phyloP scores from a whole-genome alignment of 1,140 invertebrate genomes.

The Pemphigus obesinymphae region DNA sequence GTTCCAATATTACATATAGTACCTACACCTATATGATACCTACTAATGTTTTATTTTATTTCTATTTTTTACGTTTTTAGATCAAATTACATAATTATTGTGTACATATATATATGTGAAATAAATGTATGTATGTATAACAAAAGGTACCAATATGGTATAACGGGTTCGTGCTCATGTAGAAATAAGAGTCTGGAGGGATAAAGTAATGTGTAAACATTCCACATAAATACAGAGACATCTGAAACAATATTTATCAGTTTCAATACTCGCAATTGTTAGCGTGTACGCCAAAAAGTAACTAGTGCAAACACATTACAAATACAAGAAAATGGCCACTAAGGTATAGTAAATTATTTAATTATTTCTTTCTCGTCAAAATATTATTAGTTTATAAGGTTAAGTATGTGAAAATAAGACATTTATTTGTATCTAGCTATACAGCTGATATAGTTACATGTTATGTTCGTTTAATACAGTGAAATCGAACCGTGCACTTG shows the following conservation, averaged over 20 bases:
- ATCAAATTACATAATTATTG: not conserved
- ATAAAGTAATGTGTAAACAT: not conserved
- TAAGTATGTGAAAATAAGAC: too few relatives aligned
- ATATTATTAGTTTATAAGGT: too few relatives aligned
- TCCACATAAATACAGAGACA: not conserved
- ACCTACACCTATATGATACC: too few relatives aligned
- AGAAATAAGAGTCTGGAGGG: slow-evolving; percentile 9
- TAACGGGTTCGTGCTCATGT: not conserved
- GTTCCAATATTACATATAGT: too few relatives aligned
- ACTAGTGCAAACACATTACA: not conserved
- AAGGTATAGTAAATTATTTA: not conserved
- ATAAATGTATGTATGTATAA: not conserved
- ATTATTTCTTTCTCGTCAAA: not conserved
- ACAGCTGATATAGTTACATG: too few relatives aligned
- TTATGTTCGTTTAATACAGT: too few relatives aligned
- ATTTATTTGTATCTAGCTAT: too few relatives aligned
- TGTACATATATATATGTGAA: too few relatives aligned
- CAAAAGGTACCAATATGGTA: not conserved
- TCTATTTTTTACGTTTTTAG: not conserved
- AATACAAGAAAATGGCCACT: not conserved
- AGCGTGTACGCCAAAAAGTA: not conserved
- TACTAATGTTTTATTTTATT: not conserved
- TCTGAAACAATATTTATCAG: not conserved
- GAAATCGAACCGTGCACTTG: too few relatives aligned
- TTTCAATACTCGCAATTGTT: not conserved